Percentiles rank a stretch among this genome's conserved stretches.
Conservation (phyloP, 2,113 vertebrate genomes). For the Prolemur simus region DNA sequence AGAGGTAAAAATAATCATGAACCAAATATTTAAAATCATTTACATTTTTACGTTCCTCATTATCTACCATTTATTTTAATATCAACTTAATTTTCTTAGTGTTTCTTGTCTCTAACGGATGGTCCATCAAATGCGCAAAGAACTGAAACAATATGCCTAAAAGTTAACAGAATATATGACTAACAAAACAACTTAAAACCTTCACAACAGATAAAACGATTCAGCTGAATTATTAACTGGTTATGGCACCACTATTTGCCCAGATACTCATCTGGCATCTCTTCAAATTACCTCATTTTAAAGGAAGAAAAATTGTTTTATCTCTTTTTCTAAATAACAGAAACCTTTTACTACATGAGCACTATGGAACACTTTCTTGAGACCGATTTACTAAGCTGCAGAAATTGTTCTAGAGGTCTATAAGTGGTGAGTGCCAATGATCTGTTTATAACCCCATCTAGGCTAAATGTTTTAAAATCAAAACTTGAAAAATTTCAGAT, state of each 20-base stretch:
- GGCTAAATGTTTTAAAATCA: constrained; percentile 1
- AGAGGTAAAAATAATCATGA: background rate
- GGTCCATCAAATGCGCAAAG: background rate
- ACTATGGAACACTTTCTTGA: background rate
- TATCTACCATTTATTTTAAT: background rate
- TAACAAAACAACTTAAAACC: constrained; percentile 7
- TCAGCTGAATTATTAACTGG: background rate
- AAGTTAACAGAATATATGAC: background rate
- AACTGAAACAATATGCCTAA: background rate
- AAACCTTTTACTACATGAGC: background rate
- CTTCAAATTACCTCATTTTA: background rate
- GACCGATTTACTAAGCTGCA: background rate
- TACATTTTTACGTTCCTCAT: background rate
- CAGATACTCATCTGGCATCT: background rate
- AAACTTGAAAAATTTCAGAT: constrained; percentile 30
- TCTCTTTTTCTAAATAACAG: background rate
- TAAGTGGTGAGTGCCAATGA: background rate
- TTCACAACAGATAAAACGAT: background rate
- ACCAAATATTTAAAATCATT: background rate
- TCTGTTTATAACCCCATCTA: background rate
- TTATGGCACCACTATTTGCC: background rate
- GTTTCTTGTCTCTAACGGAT: background rate
- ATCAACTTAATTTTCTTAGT: constrained; percentile 15
- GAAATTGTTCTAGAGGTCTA: background rate
- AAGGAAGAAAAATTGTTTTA: background rate